Evolutionary conservation across 2,888 invertebrate genomes (phyloP).

Genomic region (Merodon equestris): DNA sequence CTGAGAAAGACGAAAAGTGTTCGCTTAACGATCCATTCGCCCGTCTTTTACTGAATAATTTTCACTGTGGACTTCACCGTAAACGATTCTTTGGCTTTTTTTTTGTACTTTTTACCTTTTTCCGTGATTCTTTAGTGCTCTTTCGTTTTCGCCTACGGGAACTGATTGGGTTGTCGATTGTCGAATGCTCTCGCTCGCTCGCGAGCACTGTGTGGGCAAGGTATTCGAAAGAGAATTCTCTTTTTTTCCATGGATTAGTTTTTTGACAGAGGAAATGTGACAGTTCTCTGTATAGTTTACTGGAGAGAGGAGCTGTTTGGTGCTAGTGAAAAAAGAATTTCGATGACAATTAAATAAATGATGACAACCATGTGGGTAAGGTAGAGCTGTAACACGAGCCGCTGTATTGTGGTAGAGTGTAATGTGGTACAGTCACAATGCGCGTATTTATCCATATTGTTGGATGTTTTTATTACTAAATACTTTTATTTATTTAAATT

Average conservation of each 20-base stretch:
- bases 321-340: slow-evolving; percentile 2
- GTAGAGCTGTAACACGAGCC: slow-evolving; percentile 30
- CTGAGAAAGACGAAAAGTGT: slow-evolving; percentile 40
- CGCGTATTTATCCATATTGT: too few species aligned
- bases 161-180: neutral
- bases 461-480: neutral
- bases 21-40: slow-evolving; percentile 49
- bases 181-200: slow-evolving; percentile 26
- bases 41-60: slow-evolving; percentile 60
- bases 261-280: slow-evolving; percentile 18
- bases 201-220: too few species aligned
- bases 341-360: neutral
- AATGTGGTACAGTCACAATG: slow-evolving; percentile 16
- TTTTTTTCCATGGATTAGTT: neutral
- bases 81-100: slow-evolving; percentile 21
- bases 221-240: slow-evolving; percentile 17
- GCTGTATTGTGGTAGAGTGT: neutral
- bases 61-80: slow-evolving; percentile 36
- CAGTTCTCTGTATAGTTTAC: slow-evolving; percentile 8
- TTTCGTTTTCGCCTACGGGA: neutral
- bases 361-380: slow-evolving; percentile 29
- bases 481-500: too few species aligned
- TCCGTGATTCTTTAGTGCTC: slow-evolving; percentile 10
- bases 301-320: neutral
- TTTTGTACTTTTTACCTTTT: slow-evolving; percentile 4